Conservation (phyloP, 2,113 vertebrate genomes). For the Atherinomorus stipes region DNA sequence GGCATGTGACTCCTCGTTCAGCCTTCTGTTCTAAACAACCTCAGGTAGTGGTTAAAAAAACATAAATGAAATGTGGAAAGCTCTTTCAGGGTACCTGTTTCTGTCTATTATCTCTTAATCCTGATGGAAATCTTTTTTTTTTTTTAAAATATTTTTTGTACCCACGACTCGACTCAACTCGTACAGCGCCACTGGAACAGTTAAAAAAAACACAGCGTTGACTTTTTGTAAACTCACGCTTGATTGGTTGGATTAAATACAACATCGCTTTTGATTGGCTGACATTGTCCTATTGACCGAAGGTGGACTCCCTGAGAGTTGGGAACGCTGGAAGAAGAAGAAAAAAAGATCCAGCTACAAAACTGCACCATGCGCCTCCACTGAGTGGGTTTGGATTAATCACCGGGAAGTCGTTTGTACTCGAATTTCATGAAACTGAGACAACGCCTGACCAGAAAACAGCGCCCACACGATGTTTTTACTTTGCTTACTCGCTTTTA, state of each 20-base stretch:
- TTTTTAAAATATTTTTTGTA: background rate
- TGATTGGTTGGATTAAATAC: slow-evolving; percentile 64
- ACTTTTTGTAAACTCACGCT: slow-evolving; percentile 38
- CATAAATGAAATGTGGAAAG: background rate
- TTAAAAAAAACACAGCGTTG: slow-evolving; percentile 24
- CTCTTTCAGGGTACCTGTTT: background rate
- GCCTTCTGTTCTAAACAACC: slow-evolving; percentile 19
- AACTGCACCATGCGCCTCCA: slow-evolving; percentile 74
- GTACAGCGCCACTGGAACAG: background rate
- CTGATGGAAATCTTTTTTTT: no score
- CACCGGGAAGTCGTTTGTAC: slow-evolving; percentile 55
- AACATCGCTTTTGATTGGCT: slow-evolving; percentile 78
- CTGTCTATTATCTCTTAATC: background rate
- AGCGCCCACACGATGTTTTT: slow-evolving; percentile 15
- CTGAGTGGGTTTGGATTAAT: slow-evolving; percentile 53
- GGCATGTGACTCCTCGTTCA: slow-evolving; percentile 74
- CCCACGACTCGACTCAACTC: no score
- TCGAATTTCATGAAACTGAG: slow-evolving; percentile 38
- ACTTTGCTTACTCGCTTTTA: slow-evolving; percentile 15
- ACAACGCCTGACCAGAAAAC: background rate
- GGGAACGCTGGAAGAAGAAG: slow-evolving; percentile 61
- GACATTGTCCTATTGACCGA: slow-evolving; percentile 64
- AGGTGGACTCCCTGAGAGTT: slow-evolving; percentile 76
- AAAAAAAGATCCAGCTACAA: slow-evolving; percentile 55
- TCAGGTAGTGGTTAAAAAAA: background rate